Evolutionary conservation across 2,113 vertebrate genomes (phyloP), one percentile per base, ranked within the genome.

Genomic region (Sardina pilchardus): DNA sequence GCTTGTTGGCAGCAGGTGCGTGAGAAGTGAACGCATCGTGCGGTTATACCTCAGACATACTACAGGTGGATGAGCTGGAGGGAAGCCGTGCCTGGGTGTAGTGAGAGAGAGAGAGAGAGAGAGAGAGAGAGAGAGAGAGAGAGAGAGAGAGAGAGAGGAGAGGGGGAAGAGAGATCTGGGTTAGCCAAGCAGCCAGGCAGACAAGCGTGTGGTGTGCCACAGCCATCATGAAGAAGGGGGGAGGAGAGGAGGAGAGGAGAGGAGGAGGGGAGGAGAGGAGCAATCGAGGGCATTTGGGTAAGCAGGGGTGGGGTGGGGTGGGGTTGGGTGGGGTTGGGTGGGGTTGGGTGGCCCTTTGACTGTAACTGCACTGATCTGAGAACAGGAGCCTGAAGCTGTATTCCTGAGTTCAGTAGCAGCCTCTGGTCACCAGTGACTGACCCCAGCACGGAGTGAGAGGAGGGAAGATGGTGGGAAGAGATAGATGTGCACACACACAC

Each of bases 21-120:
- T 34, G 63, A 34, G 63, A 30, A 16, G n/a, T 71, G 63, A 71
- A 26, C 63, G 63, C n/a, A 26, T 2, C 26, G 30, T 71, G 63
- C 30, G 95, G 94, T 88, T 96, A 95, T 97, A 97, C 96, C 96
- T 97, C 96, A 93, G 96, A 96, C 94, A 96, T 95, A 96, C 96
- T 97, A 97, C 95, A 97, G 94, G 96, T 97, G 94, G 96, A 97
- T 96, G 96, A 96, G 92, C 96, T 96, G 95, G 96, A 96, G 95
- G 96, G 96, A 95, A 97, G 96, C 93, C 95, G 95, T 95, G 96
- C 95, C 96, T 97, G 96, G 26, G 95, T 95, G 95, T 95, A 96
- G 95, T 90, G 93, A 87, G 86, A 88, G 89, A 87, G 10, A 71
- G 63, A 67, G 8, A 67, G 63, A 67, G n/a, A 71, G 63, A 71